These are phyloP conservation scores for Agrypnia vestita DNA, from an alignment of 1,140 invertebrate species.

Conservation along the genomic window DNA sequence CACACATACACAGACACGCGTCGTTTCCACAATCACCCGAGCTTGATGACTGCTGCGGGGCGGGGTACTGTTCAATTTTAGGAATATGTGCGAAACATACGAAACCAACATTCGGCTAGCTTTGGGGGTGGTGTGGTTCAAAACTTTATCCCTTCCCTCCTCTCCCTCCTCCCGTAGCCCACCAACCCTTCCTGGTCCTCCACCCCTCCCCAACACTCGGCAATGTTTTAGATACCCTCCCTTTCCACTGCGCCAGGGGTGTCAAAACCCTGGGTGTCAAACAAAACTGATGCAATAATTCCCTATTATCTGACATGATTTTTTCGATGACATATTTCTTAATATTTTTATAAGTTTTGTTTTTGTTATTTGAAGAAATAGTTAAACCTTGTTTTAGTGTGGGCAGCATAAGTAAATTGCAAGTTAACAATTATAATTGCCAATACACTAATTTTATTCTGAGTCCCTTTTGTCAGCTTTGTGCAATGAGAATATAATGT, in stretches of 20 bases:
- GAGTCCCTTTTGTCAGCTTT: no score
- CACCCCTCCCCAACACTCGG: neutral
- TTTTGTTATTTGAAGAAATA: no score
- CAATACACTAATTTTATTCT: no score
- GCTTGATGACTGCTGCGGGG: slow-evolving; percentile 57
- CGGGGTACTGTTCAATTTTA: slow-evolving; percentile 40
- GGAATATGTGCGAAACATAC: slow-evolving; percentile 47
- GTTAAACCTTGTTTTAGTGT: no score
- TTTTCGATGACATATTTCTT: no score
- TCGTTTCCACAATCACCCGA: slow-evolving; percentile 31
- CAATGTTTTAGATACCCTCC: neutral
- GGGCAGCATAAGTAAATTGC: no score
- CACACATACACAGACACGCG: neutral
- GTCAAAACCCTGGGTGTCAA: neutral
- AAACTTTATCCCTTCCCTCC: slow-evolving; percentile 4
- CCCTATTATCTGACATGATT: no score
- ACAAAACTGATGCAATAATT: no score
- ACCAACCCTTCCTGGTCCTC: slow-evolving; percentile 15
- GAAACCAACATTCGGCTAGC: slow-evolving; percentile 30
- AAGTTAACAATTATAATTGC: no score
- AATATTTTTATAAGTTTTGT: no score
- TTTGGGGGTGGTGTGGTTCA: slow-evolving; percentile 12
- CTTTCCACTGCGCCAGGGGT: neutral
- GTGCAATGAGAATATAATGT: no score
- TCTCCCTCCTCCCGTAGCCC: neutral